phyloP scores from a whole-genome alignment of 2,888 invertebrate species.

The Tipula vernalis region DNA sequence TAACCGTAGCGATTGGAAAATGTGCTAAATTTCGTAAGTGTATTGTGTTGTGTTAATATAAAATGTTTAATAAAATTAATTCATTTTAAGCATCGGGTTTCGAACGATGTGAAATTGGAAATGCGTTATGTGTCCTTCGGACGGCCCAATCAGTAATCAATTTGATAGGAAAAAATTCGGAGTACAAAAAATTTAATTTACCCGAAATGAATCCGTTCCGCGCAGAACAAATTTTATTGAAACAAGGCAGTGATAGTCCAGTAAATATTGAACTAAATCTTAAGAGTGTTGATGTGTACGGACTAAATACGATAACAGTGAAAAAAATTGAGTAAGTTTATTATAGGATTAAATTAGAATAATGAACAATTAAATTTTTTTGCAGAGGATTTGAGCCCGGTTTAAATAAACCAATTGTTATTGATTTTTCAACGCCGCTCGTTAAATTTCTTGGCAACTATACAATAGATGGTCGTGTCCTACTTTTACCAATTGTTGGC shows the following conservation, averaged over 20 bases:
- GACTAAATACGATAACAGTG: constrained; percentile 11
- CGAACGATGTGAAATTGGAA: background rate
- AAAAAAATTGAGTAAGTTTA: constrained; percentile 12
- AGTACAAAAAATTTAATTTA: constrained; percentile 12
- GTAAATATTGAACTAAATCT: constrained; percentile 15
- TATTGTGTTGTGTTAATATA: background rate
- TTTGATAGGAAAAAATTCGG: background rate
- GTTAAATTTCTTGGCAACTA: constrained; percentile 14
- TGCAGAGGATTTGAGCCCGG: constrained; percentile 15
- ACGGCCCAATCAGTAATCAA: background rate
- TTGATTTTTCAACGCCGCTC: constrained; percentile 11
- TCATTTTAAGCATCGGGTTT: background rate
- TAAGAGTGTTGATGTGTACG: constrained; percentile 11
- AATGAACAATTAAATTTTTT: background rate
- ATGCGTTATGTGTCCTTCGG: background rate
- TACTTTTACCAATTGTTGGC: constrained; percentile 25
- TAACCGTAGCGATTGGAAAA: background rate
- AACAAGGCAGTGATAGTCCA: constrained; percentile 15
- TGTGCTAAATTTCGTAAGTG: background rate
- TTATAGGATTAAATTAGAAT: background rate
- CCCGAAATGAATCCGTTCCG: constrained; percentile 14
- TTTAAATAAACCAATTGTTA: constrained; percentile 9
- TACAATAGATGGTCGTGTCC: constrained; percentile 21
- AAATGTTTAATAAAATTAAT: background rate
- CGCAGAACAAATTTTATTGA: constrained; percentile 11